These are phyloP conservation scores for Parazoanthus darwini DNA, from an alignment of 92 coral and sea anemone species.

Conservation along the genomic window DNA sequence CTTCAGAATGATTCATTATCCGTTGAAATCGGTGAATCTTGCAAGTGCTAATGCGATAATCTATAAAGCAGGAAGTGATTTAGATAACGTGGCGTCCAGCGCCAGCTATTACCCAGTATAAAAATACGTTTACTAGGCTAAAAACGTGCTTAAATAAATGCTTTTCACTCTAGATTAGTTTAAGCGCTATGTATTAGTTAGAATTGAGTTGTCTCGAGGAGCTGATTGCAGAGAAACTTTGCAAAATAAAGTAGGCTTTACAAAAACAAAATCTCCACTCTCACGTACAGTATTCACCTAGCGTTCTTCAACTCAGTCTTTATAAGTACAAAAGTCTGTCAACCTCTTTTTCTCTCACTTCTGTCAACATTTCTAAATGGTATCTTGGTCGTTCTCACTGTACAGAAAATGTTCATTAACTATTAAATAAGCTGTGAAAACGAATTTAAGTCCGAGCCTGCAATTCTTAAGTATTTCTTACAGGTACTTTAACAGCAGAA, in stretches of 20 bases:
- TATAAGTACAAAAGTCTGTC: neutral
- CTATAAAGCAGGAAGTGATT: neutral
- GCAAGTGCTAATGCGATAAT: neutral
- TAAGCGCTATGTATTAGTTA: neutral
- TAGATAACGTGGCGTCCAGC: slow-evolving; percentile 3
- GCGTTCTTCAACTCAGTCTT: neutral
- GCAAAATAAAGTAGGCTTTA: neutral
- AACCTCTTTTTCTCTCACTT: neutral
- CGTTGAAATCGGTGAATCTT: neutral
- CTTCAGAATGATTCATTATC: neutral
- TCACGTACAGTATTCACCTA: neutral
- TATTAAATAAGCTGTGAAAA: too few species aligned
- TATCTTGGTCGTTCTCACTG: neutral
- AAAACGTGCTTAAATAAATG: too few species aligned
- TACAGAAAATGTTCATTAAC: too few species aligned
- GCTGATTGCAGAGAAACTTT: neutral
- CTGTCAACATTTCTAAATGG: neutral
- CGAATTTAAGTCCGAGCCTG: neutral
- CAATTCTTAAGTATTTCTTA: neutral
- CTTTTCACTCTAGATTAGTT: neutral
- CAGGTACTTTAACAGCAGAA: neutral
- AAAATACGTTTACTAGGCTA: neutral
- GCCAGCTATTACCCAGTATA: neutral
- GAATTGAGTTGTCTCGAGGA: neutral
- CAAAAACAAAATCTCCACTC: too few species aligned